These are phyloP conservation scores for Erythrolamprus reginae DNA, from an alignment of 2,113 vertebrate genomes.

Conservation along the genomic window DNA sequence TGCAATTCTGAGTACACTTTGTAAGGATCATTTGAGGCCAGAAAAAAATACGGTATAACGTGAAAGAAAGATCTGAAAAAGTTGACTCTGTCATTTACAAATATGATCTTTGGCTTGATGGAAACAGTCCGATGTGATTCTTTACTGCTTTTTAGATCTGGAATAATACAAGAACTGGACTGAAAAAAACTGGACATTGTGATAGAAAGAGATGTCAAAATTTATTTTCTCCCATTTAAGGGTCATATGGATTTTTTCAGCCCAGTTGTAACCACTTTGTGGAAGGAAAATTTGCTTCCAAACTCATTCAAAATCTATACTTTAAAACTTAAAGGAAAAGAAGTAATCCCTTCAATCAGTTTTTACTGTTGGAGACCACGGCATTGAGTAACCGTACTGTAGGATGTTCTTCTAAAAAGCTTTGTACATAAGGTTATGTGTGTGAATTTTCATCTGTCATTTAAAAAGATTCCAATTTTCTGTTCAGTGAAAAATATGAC, in stretches of 20 bases:
- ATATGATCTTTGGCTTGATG: neutral
- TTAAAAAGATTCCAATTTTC: constrained; percentile 34
- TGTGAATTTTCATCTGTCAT: constrained; percentile 35
- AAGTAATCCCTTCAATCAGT: neutral
- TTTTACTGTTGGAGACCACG: neutral
- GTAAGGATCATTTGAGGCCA: neutral
- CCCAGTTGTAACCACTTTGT: neutral
- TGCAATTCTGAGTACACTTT: neutral
- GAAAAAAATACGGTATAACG: neutral
- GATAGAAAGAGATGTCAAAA: neutral
- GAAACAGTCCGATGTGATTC: neutral
- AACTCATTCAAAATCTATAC: neutral
- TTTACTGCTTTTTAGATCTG: neutral
- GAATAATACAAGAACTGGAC: neutral
- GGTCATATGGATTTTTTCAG: neutral
- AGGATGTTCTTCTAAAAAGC: neutral
- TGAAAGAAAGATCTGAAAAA: neutral
- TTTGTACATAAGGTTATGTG: neutral
- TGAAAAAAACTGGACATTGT: neutral
- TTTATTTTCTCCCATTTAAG: neutral
- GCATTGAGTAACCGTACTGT: neutral
- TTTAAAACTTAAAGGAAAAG: constrained; percentile 7
- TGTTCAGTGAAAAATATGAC: constrained; percentile 55
- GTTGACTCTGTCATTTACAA: neutral
- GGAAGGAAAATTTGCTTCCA: neutral